Evolutionary conservation across 2,113 vertebrate genomes (phyloP), one percentile per base, ranked within the genome.

Genomic region (Psettodes erumei): DNA sequence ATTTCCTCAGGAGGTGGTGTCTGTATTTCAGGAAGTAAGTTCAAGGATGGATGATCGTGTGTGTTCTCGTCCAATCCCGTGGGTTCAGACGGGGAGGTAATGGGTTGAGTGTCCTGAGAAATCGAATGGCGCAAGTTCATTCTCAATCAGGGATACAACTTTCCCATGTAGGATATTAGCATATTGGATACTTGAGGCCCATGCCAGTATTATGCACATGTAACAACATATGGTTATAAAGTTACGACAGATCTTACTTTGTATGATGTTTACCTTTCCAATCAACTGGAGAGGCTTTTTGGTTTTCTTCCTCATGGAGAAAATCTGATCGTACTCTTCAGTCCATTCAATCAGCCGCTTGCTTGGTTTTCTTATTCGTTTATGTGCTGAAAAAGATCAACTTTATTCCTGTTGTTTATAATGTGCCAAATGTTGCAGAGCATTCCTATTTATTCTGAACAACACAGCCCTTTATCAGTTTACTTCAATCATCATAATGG

Each of bases 331-430:
- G 28, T 96, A 97, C 60, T 98, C 97, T 89, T 97, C 96, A 47
- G 96, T 96, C 93, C 96, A 98, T 70, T 98, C 96, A 47, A 97
- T 93, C 86, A 97, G 95, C 91, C 97, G 93, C 90, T 97, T 98
- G 92, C 97, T 99, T 16, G 97, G 97, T 92, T 97, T 98, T 89
- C 97, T 94, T 85, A 96, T 95, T 67, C 97, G 95, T 80, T 98
- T 99, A 89, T 96, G 95, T 86, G 95, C 96, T 93, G 92, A 91
- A 72, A 75, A 75, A 32, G 23, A 89, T 10, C 73, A 2, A 50
- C 9, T 16, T 1, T 38, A n/a, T 33, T 16, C 6, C 19, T 15
- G 23, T 40, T 59, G 8, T 58, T 75, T 25, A 23, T 47, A 15
- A 18, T 37, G 38, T 55, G 47, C 13, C 18, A 54, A 27, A 27